These are phyloP conservation scores for Turritopsis dohrnii DNA, from an alignment of 30 jellyfish, hydroid and myxozoan genomes.

Conservation along the genomic window DNA sequence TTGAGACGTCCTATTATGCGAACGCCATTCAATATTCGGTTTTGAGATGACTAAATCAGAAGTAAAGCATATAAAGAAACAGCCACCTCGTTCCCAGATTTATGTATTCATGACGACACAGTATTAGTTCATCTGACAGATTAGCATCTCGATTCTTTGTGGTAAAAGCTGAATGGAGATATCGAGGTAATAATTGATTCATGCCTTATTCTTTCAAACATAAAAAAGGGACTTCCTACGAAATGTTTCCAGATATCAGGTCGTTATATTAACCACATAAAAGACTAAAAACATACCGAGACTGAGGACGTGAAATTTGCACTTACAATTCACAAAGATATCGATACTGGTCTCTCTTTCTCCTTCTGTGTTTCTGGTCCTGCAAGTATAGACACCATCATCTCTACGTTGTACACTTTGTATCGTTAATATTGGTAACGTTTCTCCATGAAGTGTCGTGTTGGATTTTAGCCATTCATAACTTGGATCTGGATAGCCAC, in stretches of 20 bases:
- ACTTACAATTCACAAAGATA: neutral
- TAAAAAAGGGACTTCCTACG: too few species aligned
- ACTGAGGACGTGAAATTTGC: too few species aligned
- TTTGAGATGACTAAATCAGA: neutral
- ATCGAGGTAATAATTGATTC: too few species aligned
- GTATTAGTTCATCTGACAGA: too few species aligned
- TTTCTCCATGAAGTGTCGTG: neutral
- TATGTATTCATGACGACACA: too few species aligned
- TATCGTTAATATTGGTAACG: neutral
- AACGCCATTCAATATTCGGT: neutral
- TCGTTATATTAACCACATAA: too few species aligned
- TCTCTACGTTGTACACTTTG: neutral
- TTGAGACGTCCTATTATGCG: neutral
- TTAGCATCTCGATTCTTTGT: too few species aligned
- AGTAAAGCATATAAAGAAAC: neutral
- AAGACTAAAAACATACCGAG: too few species aligned
- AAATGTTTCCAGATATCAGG: too few species aligned
- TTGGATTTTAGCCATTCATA: neutral
- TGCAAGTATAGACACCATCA: neutral
- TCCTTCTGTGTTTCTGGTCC: neutral
- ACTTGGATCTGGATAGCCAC: neutral
- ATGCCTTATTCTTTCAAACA: too few species aligned
- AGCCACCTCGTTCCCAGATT: too few species aligned
- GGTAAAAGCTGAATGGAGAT: too few species aligned
- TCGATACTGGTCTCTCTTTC: neutral